These are phyloP conservation scores for Chitala chitala DNA, from an alignment of 2,113 vertebrate genomes.

Conservation along the genomic window DNA sequence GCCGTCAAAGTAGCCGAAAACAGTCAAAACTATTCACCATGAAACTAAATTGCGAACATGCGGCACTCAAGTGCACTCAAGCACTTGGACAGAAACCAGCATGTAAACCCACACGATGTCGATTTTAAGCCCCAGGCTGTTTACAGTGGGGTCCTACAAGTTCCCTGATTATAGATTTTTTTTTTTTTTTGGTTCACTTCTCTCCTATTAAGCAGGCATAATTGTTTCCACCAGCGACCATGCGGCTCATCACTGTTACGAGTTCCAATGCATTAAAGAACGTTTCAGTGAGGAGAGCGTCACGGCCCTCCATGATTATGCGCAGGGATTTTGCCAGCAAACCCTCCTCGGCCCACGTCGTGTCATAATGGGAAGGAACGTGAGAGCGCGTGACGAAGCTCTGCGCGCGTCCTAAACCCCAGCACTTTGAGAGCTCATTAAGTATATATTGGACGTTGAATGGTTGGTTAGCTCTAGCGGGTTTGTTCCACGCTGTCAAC, in stretches of 20 bases:
- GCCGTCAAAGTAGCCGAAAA: not conserved
- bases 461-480: no score
- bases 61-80: not conserved
- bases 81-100: not conserved
- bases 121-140: not conserved
- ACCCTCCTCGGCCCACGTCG: not conserved
- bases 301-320: not conserved
- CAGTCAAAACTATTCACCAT: not conserved
- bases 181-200: conserved; percentile 6
- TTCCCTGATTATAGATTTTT: conserved; percentile 13
- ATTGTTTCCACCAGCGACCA: conserved; percentile 10
- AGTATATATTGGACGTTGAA: not conserved
- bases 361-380: not conserved
- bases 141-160: not conserved
- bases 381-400: not conserved
- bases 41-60: not conserved
- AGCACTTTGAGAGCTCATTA: not conserved
- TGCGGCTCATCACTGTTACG: conserved; percentile 12
- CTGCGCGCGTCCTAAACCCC: not conserved
- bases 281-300: not conserved
- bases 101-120: not conserved
- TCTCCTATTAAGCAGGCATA: conserved; percentile 14
- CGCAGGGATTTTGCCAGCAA: not conserved
- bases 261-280: not conserved
- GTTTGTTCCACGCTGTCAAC: no score